phyloP scores from a whole-genome alignment of 2,888 invertebrate genomes.

The Ecliptopera silaceata region DNA sequence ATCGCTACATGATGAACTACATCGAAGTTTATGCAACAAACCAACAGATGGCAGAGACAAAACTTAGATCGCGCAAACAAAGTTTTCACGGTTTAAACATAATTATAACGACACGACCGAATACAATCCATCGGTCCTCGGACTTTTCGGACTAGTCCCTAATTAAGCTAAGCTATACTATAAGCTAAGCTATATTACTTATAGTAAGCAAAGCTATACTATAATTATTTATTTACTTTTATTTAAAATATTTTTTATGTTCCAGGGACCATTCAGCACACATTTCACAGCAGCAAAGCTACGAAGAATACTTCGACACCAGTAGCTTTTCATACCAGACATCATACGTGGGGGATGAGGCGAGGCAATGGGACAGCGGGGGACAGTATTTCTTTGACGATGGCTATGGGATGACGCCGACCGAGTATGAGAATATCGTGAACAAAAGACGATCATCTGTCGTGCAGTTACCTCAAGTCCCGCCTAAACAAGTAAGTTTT shows the following conservation, averaged over 20 bases:
- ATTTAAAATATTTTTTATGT: slow-evolving; percentile 17
- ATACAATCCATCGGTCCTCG: too few species aligned
- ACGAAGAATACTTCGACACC: slow-evolving; percentile 86
- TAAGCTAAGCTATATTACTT: too few species aligned
- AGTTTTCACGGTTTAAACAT: too few species aligned
- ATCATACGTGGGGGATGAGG: slow-evolving; percentile 78
- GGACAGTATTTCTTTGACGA: slow-evolving; percentile 80
- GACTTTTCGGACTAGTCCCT: too few species aligned
- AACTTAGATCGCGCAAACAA: too few species aligned
- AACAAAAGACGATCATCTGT: slow-evolving; percentile 81
- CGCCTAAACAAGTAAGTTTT: slow-evolving; percentile 58
- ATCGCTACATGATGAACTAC: too few species aligned
- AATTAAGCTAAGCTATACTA: too few species aligned
- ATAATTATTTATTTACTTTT: not conserved
- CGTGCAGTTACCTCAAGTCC: slow-evolving; percentile 79
- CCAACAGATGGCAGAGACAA: too few species aligned
- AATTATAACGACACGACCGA: too few species aligned
- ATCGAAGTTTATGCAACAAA: too few species aligned
- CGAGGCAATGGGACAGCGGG: slow-evolving; percentile 46
- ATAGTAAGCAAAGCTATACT: too few species aligned
- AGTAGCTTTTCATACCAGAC: slow-evolving; percentile 85
- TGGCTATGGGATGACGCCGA: slow-evolving; percentile 73
- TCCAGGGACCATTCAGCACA: slow-evolving; percentile 76
- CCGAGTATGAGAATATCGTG: slow-evolving; percentile 82
- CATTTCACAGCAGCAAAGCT: slow-evolving; percentile 78